These are phyloP conservation scores for Ylistrum balloti DNA, from an alignment of 1,140 invertebrate species.

Conservation along the genomic window DNA sequence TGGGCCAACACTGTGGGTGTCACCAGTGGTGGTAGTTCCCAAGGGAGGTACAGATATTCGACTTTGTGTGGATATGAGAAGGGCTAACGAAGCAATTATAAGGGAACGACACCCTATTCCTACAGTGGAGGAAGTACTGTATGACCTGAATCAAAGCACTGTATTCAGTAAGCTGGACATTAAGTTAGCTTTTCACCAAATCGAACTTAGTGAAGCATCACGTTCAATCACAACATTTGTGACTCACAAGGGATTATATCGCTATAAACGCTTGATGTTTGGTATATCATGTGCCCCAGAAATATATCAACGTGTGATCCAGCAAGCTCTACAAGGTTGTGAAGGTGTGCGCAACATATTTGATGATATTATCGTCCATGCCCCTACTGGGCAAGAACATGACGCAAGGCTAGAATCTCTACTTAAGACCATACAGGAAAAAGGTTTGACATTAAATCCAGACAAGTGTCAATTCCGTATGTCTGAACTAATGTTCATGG, in stretches of 20 bases:
- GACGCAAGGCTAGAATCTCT: slow-evolving; percentile 46
- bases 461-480: slow-evolving; percentile 56
- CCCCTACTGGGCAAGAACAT: slow-evolving; percentile 47
- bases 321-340: slow-evolving; percentile 55
- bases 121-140: slow-evolving; percentile 72
- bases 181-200: slow-evolving; percentile 62
- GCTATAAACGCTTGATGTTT: slow-evolving; percentile 70
- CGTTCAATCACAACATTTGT: slow-evolving; percentile 69
- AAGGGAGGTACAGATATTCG: slow-evolving; percentile 62
- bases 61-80: slow-evolving; percentile 73
- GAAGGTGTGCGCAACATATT: no score
- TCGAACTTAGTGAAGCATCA: slow-evolving; percentile 68
- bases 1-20: no score
- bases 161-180: slow-evolving; percentile 66
- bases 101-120: slow-evolving; percentile 70
- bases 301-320: slow-evolving; percentile 57
- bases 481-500: slow-evolving; percentile 78
- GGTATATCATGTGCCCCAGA: slow-evolving; percentile 67
- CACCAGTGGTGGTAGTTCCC: slow-evolving; percentile 57
- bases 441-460: slow-evolving; percentile 57
- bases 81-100: slow-evolving; percentile 62
- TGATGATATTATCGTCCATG: slow-evolving; percentile 80
- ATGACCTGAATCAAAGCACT: slow-evolving; percentile 61
- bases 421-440: slow-evolving; percentile 50
- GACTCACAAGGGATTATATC: slow-evolving; percentile 62